Base-by-base conservation (phyloP, 2,888 invertebrate species). In the Linyphia triangularis region DNA sequence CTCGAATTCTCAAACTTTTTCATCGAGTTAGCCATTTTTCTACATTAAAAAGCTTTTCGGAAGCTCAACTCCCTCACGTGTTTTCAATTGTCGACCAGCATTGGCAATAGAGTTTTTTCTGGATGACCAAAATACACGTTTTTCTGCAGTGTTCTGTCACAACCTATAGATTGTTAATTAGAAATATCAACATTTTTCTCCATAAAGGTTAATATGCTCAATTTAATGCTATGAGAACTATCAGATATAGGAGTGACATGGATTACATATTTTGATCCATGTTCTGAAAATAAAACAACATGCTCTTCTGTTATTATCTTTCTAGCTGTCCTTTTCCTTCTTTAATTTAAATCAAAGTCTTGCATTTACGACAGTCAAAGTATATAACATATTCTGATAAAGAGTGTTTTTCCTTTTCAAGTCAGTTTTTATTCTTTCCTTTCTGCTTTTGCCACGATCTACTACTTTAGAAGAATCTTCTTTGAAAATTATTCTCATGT, bases 41-140 rank as follows among this genome's bases (percentile, higher is more conserved):
- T 72, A 72, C 72, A 77, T 61, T 37, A 28, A 24, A 30, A 61
- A n/a, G 33, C 16, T 77, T 61, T 72, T 43, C 51, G 30, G 13
- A 30, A 10, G 2, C 61, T 24, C 16, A 75, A 57, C 75, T 59
- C 28, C 22, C n/a, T 7, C 0, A n/a, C 28, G 7, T 61, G 37
- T 61, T 77, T 57, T 75, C 9, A 57, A n/a, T 84, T 63, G 59
- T 90, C 79, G 51, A n/a, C 61, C 19, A 28, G 51, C 79, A 90
- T 90, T 43, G 69, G 51, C 19, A 89, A 61, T 73, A 90, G 28
- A n/a, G 86, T 51, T 40, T 90, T 90, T 82, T 90, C 86, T 40
- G 89, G 73, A 51, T 90, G 90, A 19, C 78, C 63, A 81, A 90
- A 90, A 70, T 59, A 90, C 3, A 43, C 69, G 61, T 89, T 89